Percentiles rank a stretch among this genome's conserved stretches.
phyloP scores from a whole-genome alignment of 2,888 invertebrate genomes.

The Dascillus cervinus region DNA sequence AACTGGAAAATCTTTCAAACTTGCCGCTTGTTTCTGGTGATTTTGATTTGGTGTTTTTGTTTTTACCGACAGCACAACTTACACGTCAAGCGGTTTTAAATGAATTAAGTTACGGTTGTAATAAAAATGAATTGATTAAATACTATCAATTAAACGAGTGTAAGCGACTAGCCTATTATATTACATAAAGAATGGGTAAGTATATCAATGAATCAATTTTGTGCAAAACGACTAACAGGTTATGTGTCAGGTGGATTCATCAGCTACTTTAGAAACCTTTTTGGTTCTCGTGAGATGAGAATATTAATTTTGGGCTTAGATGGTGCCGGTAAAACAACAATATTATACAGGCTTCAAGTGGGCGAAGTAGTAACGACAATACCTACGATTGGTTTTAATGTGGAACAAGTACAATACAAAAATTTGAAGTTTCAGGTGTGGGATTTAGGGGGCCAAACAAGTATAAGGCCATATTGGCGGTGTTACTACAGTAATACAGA shows the following conservation, averaged over 20 bases:
- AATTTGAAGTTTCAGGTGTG: constrained; percentile 99
- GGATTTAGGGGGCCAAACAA: constrained; percentile 98
- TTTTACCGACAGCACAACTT: too few relatives aligned
- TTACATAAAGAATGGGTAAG: too few relatives aligned
- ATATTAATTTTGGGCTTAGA: constrained; percentile 96
- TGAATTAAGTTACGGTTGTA: too few relatives aligned
- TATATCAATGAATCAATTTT: too few relatives aligned
- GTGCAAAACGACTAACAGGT: too few relatives aligned
- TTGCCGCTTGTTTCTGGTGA: too few relatives aligned
- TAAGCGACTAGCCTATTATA: too few relatives aligned
- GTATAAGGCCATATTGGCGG: constrained; percentile 99
- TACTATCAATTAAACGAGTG: too few relatives aligned
- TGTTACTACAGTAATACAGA: constrained; percentile 99
- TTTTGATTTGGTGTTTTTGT: too few relatives aligned
- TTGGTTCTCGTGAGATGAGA: constrained; percentile 96
- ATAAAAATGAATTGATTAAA: too few relatives aligned
- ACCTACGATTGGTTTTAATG: constrained; percentile 98
- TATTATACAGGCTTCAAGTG: constrained; percentile 94
- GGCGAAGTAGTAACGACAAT: constrained; percentile 98
- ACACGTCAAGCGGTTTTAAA: too few relatives aligned
- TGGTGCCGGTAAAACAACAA: constrained; percentile 99
- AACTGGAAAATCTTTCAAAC: too few relatives aligned
- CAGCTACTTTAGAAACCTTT: constrained; percentile 91
- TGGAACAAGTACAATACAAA: constrained; percentile 98
- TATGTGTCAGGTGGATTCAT: constrained; percentile 77